Percentiles rank a stretch among this genome's conserved stretches.
phyloP scores from a whole-genome alignment of 2,888 invertebrate species.

The Sinhomidia bicolor region DNA sequence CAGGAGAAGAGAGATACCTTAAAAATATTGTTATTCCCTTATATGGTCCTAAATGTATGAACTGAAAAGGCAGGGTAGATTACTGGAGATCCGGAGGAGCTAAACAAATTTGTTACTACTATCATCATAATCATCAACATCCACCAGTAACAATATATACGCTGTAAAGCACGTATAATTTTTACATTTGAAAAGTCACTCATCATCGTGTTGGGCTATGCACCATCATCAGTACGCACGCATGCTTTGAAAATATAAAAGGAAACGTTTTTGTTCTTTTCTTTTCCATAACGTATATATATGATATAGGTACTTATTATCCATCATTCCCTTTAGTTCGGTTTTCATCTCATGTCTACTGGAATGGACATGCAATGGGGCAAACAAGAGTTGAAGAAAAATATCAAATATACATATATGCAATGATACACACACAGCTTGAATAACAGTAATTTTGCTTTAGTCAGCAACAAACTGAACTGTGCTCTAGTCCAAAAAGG shows the following conservation, averaged over 20 bases:
- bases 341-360: too few species aligned
- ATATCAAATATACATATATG: too few species aligned
- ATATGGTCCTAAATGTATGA: conserved; percentile 50
- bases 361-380: too few species aligned
- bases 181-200: conserved; percentile 6
- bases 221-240: background rate
- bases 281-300: background rate
- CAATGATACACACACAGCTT: background rate
- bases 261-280: conserved; percentile 49
- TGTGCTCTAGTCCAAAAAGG: background rate
- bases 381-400: too few species aligned
- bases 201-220: background rate
- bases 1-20: conserved; percentile 14
- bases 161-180: background rate
- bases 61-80: conserved; percentile 14
- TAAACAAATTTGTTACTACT: conserved; percentile 31
- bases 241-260: background rate
- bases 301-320: background rate
- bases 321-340: too few species aligned
- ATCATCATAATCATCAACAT: background rate
- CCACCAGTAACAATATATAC: background rate
- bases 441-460: conserved; percentile 37
- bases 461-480: background rate
- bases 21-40: conserved; percentile 13
- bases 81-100: background rate